These are phyloP conservation scores for Bembecia ichneumoniformis DNA, from an alignment of 2,888 invertebrate genomes.

Conservation along the genomic window DNA sequence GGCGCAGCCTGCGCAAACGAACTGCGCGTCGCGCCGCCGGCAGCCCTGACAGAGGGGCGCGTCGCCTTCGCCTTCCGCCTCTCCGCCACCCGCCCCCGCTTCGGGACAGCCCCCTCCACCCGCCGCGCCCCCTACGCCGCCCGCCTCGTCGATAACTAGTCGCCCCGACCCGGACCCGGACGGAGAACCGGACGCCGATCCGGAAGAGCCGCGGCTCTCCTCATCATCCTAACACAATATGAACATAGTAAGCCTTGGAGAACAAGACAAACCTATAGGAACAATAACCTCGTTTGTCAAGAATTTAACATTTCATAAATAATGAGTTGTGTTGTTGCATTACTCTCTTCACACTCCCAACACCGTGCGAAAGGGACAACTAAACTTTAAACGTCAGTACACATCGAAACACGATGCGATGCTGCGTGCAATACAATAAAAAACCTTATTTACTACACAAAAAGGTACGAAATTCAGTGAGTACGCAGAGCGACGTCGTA, in stretches of 20 bases:
- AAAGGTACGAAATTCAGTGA: too few species aligned
- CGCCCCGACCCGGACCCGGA: slow-evolving; percentile 31
- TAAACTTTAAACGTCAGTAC: too few species aligned
- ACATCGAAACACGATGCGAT: too few species aligned
- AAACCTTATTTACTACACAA: too few species aligned
- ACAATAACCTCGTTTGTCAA: too few species aligned
- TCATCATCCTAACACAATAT: slow-evolving; percentile 68
- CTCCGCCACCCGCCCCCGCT: slow-evolving; percentile 44
- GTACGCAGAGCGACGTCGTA: too few species aligned
- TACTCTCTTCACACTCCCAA: too few species aligned
- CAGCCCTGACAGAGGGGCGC: slow-evolving; percentile 90
- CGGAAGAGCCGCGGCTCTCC: slow-evolving; percentile 71
- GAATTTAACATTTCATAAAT: too few species aligned
- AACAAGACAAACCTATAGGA: too few species aligned
- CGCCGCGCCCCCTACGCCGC: slow-evolving; percentile 34
- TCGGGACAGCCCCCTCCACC: slow-evolving; percentile 19
- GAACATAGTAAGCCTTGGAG: neutral
- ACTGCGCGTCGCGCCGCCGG: slow-evolving; percentile 84
- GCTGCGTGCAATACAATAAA: too few species aligned
- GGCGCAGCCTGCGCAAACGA: slow-evolving; percentile 90
- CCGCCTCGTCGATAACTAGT: slow-evolving; percentile 53
- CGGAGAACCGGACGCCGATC: slow-evolving; percentile 40
- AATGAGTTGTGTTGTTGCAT: too few species aligned
- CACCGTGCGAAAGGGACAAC: too few species aligned
- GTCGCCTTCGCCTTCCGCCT: slow-evolving; percentile 48